phyloP scores from a whole-genome alignment of 2,797 vertebrate species.

The Onychomys leucogaster region DNA sequence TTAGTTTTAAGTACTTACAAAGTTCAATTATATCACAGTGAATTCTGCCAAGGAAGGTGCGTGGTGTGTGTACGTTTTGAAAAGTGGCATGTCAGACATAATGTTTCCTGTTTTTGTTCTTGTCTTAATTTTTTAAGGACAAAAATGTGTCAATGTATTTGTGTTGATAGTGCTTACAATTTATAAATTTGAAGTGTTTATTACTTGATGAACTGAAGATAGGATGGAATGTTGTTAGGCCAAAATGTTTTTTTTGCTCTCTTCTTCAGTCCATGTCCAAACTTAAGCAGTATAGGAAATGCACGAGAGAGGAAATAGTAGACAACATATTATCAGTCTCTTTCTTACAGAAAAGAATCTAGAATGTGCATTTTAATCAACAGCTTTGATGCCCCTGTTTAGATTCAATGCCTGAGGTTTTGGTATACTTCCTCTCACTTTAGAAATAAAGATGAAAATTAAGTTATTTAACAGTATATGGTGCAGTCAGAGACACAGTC shows the following conservation, averaged over 20 bases:
- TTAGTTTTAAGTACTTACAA: conserved; percentile 42
- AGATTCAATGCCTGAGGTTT: not conserved
- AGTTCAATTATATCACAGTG: conserved; percentile 32
- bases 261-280: conserved; percentile 21
- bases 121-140: conserved; percentile 25
- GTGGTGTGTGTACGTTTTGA: not conserved
- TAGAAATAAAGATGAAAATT: conserved; percentile 27
- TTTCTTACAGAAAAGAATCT: not conserved
- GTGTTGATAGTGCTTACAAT: conserved; percentile 34
- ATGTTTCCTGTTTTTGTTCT: conserved; percentile 17
- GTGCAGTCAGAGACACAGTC: conserved; percentile 7
- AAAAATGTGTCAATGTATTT: not conserved
- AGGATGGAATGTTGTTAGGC: not conserved
- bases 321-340: not conserved
- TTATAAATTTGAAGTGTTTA: conserved; percentile 52
- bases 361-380: not conserved
- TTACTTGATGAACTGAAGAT: conserved; percentile 47
- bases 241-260: conserved; percentile 45
- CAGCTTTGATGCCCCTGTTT: not conserved
- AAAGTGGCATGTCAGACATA: not conserved
- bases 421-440: conserved; percentile 31
- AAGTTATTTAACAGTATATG: conserved; percentile 13
- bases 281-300: conserved; percentile 25
- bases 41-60: not conserved
- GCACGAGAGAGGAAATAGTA: not conserved